These are phyloP conservation scores for Rhopalosiphum padi DNA, from an alignment of 1,140 invertebrate species.

Conservation along the genomic window DNA sequence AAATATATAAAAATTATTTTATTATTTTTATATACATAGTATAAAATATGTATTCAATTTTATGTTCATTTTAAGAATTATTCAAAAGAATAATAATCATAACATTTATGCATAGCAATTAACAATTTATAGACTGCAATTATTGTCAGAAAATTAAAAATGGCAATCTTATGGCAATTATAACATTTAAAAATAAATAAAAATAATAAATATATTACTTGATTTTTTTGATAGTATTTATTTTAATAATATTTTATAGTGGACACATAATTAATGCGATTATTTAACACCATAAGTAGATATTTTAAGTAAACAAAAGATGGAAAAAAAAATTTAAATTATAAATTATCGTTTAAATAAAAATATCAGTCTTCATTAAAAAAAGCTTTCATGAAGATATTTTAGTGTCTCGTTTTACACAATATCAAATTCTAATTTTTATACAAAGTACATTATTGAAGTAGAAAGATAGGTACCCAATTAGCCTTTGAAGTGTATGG, in stretches of 20 bases:
- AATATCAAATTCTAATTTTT: slow-evolving; percentile 6
- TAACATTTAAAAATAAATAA: background rate
- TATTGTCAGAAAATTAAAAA: too few species aligned
- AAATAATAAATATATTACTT: background rate
- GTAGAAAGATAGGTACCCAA: background rate
- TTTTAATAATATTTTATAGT: background rate
- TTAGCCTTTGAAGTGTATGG: background rate
- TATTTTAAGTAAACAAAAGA: background rate
- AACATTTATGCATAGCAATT: too few species aligned
- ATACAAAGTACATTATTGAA: background rate
- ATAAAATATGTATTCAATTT: too few species aligned
- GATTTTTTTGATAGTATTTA: background rate
- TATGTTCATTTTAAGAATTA: too few species aligned
- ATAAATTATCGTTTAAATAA: background rate
- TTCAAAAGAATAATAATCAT: background rate
- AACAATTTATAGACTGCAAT: too few species aligned
- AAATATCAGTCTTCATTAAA: background rate
- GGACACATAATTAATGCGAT: background rate
- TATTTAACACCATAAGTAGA: background rate
- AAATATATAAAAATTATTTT: too few species aligned
- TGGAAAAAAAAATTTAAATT: background rate
- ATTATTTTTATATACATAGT: too few species aligned
- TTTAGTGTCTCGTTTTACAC: slow-evolving; percentile 21
- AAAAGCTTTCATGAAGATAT: background rate
- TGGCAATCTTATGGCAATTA: background rate